Percentiles rank a stretch among this genome's conserved stretches.
Evolutionary conservation across 2,797 vertebrate genomes (phyloP).

Genomic region (Clarias platycephalus): DNA sequence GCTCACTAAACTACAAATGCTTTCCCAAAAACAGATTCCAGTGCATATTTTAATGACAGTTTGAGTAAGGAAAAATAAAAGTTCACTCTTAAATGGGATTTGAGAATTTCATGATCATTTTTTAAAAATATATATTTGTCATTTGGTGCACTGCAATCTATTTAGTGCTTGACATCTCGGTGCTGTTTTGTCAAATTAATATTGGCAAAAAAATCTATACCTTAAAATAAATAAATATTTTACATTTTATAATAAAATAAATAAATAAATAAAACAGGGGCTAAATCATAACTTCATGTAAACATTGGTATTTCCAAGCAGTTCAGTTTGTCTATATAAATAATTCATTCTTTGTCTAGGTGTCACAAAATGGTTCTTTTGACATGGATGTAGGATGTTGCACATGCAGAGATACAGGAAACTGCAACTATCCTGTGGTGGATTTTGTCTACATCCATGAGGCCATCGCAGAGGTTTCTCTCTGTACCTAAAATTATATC

Average conservation of each 20-base stretch:
- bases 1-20: background rate
- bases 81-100: background rate
- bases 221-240: background rate
- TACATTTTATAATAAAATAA: too few relatives aligned
- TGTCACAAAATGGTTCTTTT: background rate
- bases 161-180: background rate
- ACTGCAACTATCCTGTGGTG: background rate
- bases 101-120: background rate
- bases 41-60: background rate
- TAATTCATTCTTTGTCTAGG: background rate
- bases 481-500: constrained; percentile 44
- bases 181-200: background rate
- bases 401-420: background rate
- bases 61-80: background rate
- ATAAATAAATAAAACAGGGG: background rate
- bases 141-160: background rate
- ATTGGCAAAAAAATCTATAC: background rate
- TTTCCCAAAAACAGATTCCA: background rate
- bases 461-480: constrained; percentile 42
- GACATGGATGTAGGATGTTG: background rate
- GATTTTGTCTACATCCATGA: constrained; percentile 48
- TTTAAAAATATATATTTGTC: background rate
- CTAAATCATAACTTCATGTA: background rate
- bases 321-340: background rate
- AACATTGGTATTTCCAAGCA: background rate